Conservation (phyloP, 1,140 invertebrate genomes). For the Monochamus saltuarius region DNA sequence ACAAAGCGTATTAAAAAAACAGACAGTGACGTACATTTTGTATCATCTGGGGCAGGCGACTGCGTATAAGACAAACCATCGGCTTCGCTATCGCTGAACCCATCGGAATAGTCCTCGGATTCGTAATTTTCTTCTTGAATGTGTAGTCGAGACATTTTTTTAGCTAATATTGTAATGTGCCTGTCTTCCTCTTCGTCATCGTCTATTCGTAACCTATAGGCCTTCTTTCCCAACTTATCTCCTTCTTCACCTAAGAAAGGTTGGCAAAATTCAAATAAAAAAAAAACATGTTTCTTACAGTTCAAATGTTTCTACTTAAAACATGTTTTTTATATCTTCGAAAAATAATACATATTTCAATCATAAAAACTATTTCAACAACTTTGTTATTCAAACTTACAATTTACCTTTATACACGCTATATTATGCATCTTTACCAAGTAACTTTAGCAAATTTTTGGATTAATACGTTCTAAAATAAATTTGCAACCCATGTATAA, state of each 20-base stretch:
- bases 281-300: too few species aligned
- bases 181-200: constrained; percentile 33
- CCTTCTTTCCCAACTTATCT: constrained; percentile 41
- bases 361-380: too few species aligned
- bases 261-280: too few species aligned
- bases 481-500: too few species aligned
- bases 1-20: constrained; percentile 2
- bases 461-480: too few species aligned
- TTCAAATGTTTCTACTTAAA: too few species aligned
- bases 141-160: constrained; percentile 34
- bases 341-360: too few species aligned
- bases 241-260: constrained; percentile 33
- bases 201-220: constrained; percentile 38
- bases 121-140: constrained; percentile 39
- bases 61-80: constrained; percentile 58
- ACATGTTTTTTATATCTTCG: too few species aligned
- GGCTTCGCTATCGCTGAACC: constrained; percentile 58
- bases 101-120: constrained; percentile 41
- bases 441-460: too few species aligned
- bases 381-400: too few species aligned
- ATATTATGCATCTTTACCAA: too few species aligned
- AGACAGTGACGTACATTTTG: constrained; percentile 60
- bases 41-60: constrained; percentile 70
- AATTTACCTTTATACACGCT: too few species aligned
- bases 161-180: constrained; percentile 24